Percentiles rank a stretch among this genome's conserved stretches.
Conservation (phyloP, 2,797 vertebrate genomes). For the Enteromius argenteus region DNA sequence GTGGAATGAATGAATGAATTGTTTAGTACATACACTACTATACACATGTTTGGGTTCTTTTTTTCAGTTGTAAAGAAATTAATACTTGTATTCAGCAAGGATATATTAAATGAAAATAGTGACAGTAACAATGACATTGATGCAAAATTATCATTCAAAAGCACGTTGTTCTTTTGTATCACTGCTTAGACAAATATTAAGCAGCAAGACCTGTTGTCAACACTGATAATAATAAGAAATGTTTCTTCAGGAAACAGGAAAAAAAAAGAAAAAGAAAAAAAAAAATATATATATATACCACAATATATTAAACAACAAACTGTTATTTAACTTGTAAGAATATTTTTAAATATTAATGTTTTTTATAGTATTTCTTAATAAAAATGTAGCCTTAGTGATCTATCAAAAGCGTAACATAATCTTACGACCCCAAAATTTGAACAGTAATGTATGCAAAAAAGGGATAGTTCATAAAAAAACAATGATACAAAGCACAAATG, state of each 20-base stretch:
- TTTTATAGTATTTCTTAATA: background rate
- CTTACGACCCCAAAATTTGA: background rate
- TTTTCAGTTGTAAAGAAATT: background rate
- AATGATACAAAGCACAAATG: background rate
- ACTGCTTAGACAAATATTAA: background rate
- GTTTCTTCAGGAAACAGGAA: background rate
- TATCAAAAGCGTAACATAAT: background rate
- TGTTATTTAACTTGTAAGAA: background rate
- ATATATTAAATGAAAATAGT: background rate
- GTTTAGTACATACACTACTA: background rate
- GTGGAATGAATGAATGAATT: conserved; percentile 27
- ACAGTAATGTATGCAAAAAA: background rate
- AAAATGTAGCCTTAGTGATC: background rate
- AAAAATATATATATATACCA: background rate
- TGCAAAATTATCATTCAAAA: background rate
- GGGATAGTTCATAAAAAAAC: background rate
- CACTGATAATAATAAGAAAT: background rate
- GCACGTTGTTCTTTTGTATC: background rate
- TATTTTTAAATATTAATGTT: background rate
- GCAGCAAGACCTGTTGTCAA: background rate
- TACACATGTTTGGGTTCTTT: background rate
- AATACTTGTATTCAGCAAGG: background rate
- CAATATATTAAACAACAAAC: background rate
- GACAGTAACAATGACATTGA: background rate
- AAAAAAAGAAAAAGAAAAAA: background rate